A percentile compares a stretch with the other conserved stretches of the same genome.
These are phyloP conservation scores for Ferrisia virgata DNA, from an alignment of 2,888 invertebrate genomes.

Conservation along the genomic window DNA sequence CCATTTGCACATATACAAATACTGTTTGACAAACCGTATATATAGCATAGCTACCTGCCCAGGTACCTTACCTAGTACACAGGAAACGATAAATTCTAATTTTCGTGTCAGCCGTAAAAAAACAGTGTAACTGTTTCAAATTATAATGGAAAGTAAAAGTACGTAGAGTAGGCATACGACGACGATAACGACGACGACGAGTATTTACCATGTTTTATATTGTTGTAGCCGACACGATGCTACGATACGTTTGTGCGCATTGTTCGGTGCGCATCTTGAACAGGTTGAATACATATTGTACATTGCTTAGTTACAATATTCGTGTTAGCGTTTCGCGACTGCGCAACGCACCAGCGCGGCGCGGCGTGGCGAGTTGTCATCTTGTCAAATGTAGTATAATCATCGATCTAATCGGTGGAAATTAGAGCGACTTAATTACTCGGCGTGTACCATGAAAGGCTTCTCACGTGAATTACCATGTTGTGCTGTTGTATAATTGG, in stretches of 20 bases:
- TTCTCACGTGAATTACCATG: neutral
- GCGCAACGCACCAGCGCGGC: no score
- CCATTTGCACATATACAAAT: no score
- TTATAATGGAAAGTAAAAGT: neutral
- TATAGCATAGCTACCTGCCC: no score
- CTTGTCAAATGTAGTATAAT: neutral
- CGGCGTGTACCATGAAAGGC: neutral
- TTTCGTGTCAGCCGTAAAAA: conserved; percentile 2
- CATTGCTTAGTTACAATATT: no score
- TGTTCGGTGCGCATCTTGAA: neutral
- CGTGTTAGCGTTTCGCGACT: no score
- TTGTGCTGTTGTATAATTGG: neutral
- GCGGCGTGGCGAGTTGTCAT: neutral
- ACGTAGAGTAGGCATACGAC: no score
- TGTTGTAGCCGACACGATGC: no score
- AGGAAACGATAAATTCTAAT: neutral
- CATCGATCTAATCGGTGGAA: neutral
- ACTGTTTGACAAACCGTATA: no score
- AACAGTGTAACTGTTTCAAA: neutral
- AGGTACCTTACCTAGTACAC: neutral
- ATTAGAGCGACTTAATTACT: conserved; percentile 11
- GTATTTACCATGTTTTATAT: neutral
- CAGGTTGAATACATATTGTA: neutral
- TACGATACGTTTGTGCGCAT: neutral
- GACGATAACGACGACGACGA: neutral